Conservation (phyloP, 2,888 invertebrate species). For the Margaritifera margaritifera region DNA sequence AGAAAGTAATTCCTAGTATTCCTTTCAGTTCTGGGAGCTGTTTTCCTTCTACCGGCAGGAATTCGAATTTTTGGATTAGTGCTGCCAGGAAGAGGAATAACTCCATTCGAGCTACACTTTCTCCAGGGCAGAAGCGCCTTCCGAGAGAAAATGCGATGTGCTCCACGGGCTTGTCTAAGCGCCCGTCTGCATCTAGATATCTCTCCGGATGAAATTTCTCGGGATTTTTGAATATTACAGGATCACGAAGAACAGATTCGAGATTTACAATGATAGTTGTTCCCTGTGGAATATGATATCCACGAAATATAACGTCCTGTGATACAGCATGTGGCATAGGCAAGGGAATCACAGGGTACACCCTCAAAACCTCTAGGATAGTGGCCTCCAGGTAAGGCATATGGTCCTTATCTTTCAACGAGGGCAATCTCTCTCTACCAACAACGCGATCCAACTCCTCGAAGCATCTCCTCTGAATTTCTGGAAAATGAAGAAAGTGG, state of each 20-base stretch:
- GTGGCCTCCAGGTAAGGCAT: slow-evolving; percentile 33
- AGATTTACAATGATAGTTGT: slow-evolving; percentile 45
- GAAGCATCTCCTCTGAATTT: slow-evolving; percentile 4
- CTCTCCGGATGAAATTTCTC: slow-evolving; percentile 61
- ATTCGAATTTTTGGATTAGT: slow-evolving; percentile 27
- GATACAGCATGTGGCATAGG: slow-evolving; percentile 55
- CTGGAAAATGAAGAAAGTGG: slow-evolving; percentile 12
- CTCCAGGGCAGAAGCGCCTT: slow-evolving; percentile 45
- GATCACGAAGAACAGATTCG: slow-evolving; percentile 30
- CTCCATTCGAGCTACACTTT: slow-evolving; percentile 37
- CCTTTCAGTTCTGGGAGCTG: too few relatives aligned
- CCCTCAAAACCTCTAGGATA: slow-evolving; percentile 62
- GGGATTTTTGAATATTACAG: slow-evolving; percentile 53
- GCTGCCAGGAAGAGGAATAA: slow-evolving; percentile 32
- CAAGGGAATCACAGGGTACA: slow-evolving; percentile 68
- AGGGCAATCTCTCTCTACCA: slow-evolving; percentile 14
- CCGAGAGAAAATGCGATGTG: slow-evolving; percentile 47
- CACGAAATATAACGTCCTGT: slow-evolving; percentile 42
- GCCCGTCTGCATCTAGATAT: slow-evolving; percentile 57
- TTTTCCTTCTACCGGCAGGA: slow-evolving; percentile 1
- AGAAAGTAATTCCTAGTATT: too few relatives aligned
- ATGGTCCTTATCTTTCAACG: slow-evolving; percentile 15
- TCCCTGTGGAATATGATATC: slow-evolving; percentile 52
- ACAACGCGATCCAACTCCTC: slow-evolving; percentile 14
- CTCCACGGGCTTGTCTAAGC: slow-evolving; percentile 22